Percentiles rank a stretch among this genome's conserved stretches.
Evolutionary conservation across 35 echinoderm and acorn worm species (phyloP).

Genomic region (Strongylocentrotus purpuratus): DNA sequence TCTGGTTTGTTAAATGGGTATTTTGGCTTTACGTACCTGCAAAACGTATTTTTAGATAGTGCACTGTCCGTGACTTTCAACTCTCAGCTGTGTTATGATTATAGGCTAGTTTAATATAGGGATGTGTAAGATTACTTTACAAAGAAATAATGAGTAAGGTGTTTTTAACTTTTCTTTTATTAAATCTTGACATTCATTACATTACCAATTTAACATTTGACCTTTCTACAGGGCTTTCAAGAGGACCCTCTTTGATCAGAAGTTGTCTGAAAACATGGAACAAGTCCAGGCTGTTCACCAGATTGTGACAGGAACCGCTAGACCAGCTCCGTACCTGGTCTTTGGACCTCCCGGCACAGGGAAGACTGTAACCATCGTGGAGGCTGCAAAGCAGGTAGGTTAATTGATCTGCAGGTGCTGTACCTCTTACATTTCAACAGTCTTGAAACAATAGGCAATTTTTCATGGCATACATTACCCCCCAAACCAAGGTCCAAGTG

Average conservation of each 20-base stretch:
- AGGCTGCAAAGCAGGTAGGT: conserved; percentile 87
- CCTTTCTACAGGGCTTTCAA: conserved; percentile 51
- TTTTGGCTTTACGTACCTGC: too few relatives aligned
- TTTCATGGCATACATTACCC: too few relatives aligned
- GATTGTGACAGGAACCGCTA: conserved; percentile 71
- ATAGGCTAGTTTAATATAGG: not conserved
- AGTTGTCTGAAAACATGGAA: conserved; percentile 63
- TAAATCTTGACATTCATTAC: not conserved
- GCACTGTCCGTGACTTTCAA: too few relatives aligned
- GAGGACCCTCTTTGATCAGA: conserved; percentile 71
- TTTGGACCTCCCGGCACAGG: conserved; percentile 96
- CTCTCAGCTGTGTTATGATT: not conserved
- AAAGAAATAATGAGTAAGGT: not conserved
- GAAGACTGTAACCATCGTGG: conserved; percentile 92
- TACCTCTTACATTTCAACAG: too few relatives aligned
- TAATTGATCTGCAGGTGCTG: too few relatives aligned
- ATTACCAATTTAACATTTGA: not conserved
- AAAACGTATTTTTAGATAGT: not conserved
- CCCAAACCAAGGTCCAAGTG: too few relatives aligned
- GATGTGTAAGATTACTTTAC: too few relatives aligned
- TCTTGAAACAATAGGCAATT: too few relatives aligned
- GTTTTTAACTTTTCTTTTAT: not conserved
- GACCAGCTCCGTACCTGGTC: conserved; percentile 85
- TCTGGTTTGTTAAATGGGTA: too few relatives aligned
- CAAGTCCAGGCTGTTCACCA: conserved; percentile 83